These are phyloP conservation scores for Leptopilina drosophilae DNA, from an alignment of 2,888 invertebrate genomes.

Conservation along the genomic window DNA sequence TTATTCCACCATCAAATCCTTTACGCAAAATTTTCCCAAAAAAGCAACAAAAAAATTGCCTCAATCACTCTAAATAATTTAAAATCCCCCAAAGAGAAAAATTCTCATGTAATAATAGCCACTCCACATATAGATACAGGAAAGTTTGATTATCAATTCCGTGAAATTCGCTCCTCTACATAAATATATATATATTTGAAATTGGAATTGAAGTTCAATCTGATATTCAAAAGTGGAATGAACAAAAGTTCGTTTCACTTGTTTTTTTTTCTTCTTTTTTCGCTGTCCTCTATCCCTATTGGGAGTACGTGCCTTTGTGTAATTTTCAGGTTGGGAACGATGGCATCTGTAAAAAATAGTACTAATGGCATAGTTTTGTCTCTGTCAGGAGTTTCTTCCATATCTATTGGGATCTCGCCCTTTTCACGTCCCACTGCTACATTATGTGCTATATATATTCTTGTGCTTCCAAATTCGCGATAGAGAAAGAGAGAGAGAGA, in stretches of 20 bases:
- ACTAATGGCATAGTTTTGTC: constrained; percentile 61
- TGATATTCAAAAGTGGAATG: constrained; percentile 7
- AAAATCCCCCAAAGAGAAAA: background rate
- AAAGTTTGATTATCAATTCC: background rate
- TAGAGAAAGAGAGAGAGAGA: background rate
- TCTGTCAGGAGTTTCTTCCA: constrained; percentile 47
- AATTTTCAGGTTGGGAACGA: constrained; percentile 23
- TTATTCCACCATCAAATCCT: too few species aligned
- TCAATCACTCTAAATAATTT: too few species aligned
- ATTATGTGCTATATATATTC: background rate
- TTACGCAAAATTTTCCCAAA: too few species aligned
- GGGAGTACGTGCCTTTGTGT: constrained; percentile 28
- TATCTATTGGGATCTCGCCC: constrained; percentile 23
- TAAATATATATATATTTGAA: background rate
- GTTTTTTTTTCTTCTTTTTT: too few species aligned
- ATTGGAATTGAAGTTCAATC: background rate
- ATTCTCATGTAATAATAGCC: background rate
- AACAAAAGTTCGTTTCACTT: background rate
- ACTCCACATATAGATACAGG: background rate
- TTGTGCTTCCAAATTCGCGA: background rate
- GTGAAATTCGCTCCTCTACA: background rate
- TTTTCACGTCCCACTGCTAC: background rate
- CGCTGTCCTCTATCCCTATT: background rate
- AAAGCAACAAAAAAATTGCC: too few species aligned
- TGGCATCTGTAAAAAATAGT: constrained; percentile 56